These are phyloP conservation scores for Plebejus melissa DNA, from an alignment of 2,888 invertebrate genomes.

Conservation along the genomic window DNA sequence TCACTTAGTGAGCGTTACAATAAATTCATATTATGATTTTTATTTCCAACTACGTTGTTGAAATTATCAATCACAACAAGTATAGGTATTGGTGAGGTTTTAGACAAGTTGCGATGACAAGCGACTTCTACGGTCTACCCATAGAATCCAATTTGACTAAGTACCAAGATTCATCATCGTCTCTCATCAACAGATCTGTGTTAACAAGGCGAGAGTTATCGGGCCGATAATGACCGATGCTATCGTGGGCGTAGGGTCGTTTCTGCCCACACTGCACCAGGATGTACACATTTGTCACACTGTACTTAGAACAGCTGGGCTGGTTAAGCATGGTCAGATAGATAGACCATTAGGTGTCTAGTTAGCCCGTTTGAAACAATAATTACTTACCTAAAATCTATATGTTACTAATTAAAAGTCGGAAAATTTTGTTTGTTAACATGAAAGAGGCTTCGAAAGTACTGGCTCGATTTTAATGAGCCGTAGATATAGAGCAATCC, in stretches of 20 bases:
- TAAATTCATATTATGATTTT: too few species aligned
- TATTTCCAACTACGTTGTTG: too few species aligned
- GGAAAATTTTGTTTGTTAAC: background rate
- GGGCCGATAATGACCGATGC: slow-evolving; percentile 12
- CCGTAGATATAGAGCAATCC: too few species aligned
- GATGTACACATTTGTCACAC: slow-evolving; percentile 12
- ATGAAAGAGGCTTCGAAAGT: background rate
- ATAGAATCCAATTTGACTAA: background rate
- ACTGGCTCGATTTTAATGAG: background rate
- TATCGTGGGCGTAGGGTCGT: slow-evolving; percentile 20
- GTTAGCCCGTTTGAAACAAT: background rate
- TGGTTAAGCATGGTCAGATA: background rate
- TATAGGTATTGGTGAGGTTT: too few species aligned
- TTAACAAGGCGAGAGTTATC: slow-evolving; percentile 15
- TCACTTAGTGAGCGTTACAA: too few species aligned
- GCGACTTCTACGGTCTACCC: too few species aligned
- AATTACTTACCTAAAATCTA: background rate
- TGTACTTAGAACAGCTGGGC: background rate
- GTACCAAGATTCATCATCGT: background rate
- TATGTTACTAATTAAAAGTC: background rate
- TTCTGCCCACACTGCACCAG: slow-evolving; percentile 17
- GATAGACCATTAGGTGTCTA: background rate
- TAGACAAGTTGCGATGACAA: too few species aligned
- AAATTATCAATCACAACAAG: too few species aligned
- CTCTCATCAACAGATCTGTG: background rate